A percentile compares a stretch with the other conserved stretches of the same genome.
Conservation (phyloP, 1,140 invertebrate species). For the Lanistes nyassanus region DNA sequence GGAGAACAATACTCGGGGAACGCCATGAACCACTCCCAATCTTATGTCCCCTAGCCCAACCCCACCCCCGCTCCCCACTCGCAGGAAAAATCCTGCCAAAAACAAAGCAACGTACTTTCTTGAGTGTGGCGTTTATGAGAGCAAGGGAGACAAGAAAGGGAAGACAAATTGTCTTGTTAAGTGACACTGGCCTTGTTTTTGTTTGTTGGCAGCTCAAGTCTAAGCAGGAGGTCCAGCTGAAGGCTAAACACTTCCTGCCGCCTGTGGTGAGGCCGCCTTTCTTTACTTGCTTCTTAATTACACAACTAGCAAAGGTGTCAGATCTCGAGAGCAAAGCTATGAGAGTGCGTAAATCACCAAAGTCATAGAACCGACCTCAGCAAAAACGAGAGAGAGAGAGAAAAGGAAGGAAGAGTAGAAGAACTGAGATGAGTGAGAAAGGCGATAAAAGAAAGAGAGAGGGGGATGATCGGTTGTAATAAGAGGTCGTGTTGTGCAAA, state of each 20-base stretch:
- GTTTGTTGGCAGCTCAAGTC: conserved; percentile 48
- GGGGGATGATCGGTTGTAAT: neutral
- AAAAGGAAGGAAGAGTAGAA: neutral
- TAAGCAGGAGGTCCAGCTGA: conserved; percentile 55
- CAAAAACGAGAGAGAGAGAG: neutral
- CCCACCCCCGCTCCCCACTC: too few relatives aligned
- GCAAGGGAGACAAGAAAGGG: too few relatives aligned
- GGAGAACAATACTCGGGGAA: too few relatives aligned
- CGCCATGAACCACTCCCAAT: too few relatives aligned
- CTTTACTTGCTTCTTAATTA: neutral
- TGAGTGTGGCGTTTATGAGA: too few relatives aligned
- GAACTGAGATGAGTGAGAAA: neutral
- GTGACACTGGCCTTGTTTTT: conserved; percentile 23
- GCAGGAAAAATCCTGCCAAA: too few relatives aligned
- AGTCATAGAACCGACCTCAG: neutral
- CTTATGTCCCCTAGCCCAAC: too few relatives aligned
- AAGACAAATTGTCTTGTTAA: too few relatives aligned
- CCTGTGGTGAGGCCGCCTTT: conserved; percentile 45
- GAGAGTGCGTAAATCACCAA: too few relatives aligned
- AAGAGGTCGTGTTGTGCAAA: neutral
- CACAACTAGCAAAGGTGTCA: neutral
- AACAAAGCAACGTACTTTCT: too few relatives aligned
- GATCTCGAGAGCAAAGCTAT: too few relatives aligned
- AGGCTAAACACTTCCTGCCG: conserved; percentile 56
- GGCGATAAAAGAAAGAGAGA: neutral